Evolutionary conservation across 2,797 vertebrate species (phyloP), one percentile per base, ranked within the genome.

Genomic region (Myotis myotis): DNA sequence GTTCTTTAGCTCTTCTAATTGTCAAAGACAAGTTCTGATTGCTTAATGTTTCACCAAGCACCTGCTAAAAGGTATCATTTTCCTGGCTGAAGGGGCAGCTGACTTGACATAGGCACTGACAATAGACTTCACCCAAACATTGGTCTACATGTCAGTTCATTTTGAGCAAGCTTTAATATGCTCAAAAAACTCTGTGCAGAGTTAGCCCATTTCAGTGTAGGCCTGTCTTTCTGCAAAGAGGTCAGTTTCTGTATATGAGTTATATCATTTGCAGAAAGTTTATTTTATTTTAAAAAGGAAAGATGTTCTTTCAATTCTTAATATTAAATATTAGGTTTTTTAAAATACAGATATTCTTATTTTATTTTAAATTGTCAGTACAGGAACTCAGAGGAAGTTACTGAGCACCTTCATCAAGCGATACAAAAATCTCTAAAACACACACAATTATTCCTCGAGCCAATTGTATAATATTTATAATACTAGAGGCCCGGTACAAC

Each of bases 41-140:
- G 71, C 36, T 57, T 95, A 55, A 81, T 87, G 96, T 91, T 94
- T 13, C 51, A 83, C 23, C 47, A 70, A 57, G 19, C 44, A 92
- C 82, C 86, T 95, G 86, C 71, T 87, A 94, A 91, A 90, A 89
- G 49, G n/a, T 80, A 90, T 93, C 33, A 76, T 68, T 96, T 93
- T 96, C 47, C 89, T 82, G 36, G 55, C 16, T 79, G 19, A 13
- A 89, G 33, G 53, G 10, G 19, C 38, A 95, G 80, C 41, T 72
- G 49, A 85, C 55, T 91, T 94, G 68, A 95, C 81, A 87, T 64
- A n/a, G 23, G 23, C 36, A 82, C 41, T 88, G 70, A 91, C 55
- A 91, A 79, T 0, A 93, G 64, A 94, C 60, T 87, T 93, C 85
- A 90, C 49, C 74, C n/a, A 90, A 92, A 95, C 44, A 82, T 30